phyloP scores from a whole-genome alignment of 1,140 invertebrate genomes.

The Heliconius eleuchia region DNA sequence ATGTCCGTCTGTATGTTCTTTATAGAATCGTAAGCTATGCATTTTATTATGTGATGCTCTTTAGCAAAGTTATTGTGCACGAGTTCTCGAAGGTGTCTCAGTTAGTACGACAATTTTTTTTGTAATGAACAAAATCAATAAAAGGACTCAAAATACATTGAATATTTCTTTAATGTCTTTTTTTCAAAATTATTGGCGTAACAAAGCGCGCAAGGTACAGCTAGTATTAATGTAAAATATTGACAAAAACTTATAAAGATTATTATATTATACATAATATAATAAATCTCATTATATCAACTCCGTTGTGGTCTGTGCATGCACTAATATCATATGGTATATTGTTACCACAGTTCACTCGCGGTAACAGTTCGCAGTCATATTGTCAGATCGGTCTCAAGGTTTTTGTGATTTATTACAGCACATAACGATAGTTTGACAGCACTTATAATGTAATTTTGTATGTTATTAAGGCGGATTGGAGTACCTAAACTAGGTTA shows the following conservation, averaged over 20 bases:
- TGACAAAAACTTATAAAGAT: not conserved
- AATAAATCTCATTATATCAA: not conserved
- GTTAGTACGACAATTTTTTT: too few relatives aligned
- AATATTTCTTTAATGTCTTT: too few relatives aligned
- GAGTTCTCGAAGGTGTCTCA: too few relatives aligned
- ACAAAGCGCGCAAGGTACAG: too few relatives aligned
- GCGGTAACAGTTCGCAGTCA: slow-evolving; percentile 14
- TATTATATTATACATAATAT: not conserved
- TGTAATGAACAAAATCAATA: too few relatives aligned
- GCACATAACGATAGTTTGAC: slow-evolving; percentile 13
- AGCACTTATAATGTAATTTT: slow-evolving; percentile 28
- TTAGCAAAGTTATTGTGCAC: too few relatives aligned
- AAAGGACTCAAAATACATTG: too few relatives aligned
- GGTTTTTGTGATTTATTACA: slow-evolving; percentile 35
- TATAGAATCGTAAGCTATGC: too few relatives aligned
- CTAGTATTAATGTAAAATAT: not conserved
- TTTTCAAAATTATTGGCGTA: too few relatives aligned
- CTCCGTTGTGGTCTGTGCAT: not conserved
- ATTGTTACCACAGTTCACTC: slow-evolving; percentile 13
- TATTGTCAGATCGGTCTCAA: slow-evolving; percentile 32
- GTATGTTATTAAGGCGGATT: slow-evolving; percentile 6
- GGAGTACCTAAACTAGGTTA: slow-evolving; percentile 4
- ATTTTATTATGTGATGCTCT: too few relatives aligned
- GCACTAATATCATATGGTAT: slow-evolving; percentile 8
- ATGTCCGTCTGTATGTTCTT: too few relatives aligned